Evolutionary conservation across 2,113 vertebrate species (phyloP), one percentile per base, ranked within the genome.

Genomic region (Philantomba maxwellii): DNA sequence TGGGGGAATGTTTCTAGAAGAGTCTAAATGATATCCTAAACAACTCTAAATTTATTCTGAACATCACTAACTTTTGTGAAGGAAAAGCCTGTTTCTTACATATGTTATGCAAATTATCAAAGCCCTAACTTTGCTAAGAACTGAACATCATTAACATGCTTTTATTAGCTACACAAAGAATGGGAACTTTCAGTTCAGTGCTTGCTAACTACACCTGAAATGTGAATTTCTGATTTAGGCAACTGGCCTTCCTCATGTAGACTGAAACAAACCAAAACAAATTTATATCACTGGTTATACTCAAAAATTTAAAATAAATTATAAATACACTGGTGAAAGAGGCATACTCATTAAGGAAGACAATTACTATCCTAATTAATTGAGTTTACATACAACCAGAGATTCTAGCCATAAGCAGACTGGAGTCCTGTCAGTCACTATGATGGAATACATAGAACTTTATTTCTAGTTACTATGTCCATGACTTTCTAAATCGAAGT

Each of bases 221-320:
- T 9, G 28, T 55, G 62, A 55, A 95, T 78, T 91, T 25, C 30
- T 30, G 33, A 57, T 81, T 70, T 70, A 49, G 33, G 60, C 49
- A 86, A 86, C 23, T 64, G 45, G 49, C 45, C 30, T 80, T 23
- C 19, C 28, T 23, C 57, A 16, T 9, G 49, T 25, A 78, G 80
- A 80, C 36, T 78, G 77, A 30, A 78, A 78, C 23, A 55, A 78
- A 55, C 2, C 39, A 80, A 39, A 51, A 45, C 45, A 39, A 60
- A 70, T 81, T 91, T 57, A 19, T 80, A 66, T 30, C 43, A 49
- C 10, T 81, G 49, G 19, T 36, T 81, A 47, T 70, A 45, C 25
- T 95, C 30, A 91, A 95, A 2, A 91, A 51, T 70, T 70, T 47
- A 33, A 66, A 87, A 58, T 91, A 95, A 87, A 45, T 91, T 95